phyloP scores from a whole-genome alignment of 2,113 vertebrate species.

The Aix galericulata region DNA sequence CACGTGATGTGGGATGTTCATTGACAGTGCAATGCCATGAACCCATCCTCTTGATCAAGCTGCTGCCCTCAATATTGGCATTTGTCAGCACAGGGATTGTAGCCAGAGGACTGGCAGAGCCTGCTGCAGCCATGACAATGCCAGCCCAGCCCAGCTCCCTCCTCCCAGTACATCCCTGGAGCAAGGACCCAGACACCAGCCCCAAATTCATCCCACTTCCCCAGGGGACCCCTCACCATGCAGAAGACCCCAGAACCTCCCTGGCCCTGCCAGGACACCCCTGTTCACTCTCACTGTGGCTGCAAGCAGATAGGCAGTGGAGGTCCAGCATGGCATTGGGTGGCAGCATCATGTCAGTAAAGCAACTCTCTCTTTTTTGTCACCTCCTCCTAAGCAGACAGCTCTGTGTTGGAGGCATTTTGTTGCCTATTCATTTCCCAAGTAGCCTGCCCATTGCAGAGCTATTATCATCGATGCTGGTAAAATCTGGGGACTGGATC shows the following conservation, averaged over 20 bases:
- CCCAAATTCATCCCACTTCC: neutral
- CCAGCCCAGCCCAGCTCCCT: neutral
- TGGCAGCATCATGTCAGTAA: neutral
- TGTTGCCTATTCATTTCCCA: neutral
- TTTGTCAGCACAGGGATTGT: neutral
- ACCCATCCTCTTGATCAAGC: neutral
- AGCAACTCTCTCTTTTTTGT: neutral
- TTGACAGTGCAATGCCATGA: neutral
- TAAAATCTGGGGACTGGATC: neutral
- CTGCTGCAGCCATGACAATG: neutral
- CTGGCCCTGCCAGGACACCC: neutral
- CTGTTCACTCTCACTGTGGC: neutral
- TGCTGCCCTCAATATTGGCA: rapidly evolving
- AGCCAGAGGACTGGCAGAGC: neutral
- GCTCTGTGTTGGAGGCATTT: neutral
- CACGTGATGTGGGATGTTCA: neutral
- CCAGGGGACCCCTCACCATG: neutral
- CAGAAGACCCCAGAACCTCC: neutral
- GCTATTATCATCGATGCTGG: rapidly evolving
- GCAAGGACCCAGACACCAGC: no score
- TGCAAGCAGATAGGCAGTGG: neutral
- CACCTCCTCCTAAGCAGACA: neutral
- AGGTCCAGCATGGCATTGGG: neutral
- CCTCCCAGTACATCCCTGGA: neutral
- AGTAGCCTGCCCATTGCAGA: neutral